Conservation (phyloP, 2,888 invertebrate genomes). For the Cantharis rufa region DNA sequence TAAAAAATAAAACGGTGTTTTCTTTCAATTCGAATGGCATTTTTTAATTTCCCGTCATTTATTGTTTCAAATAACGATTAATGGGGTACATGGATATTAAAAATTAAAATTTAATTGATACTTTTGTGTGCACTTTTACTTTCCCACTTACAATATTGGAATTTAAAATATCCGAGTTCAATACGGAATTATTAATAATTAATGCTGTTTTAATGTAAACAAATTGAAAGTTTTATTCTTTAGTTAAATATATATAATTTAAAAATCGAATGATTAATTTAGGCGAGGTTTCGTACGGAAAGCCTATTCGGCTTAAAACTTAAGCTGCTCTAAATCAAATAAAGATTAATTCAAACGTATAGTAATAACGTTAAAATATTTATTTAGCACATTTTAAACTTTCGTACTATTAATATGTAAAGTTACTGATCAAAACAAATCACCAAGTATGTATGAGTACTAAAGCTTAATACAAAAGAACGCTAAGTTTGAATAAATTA, state of each 20-base stretch:
- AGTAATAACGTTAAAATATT: background rate
- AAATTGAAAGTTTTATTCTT: background rate
- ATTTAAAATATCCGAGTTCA: too few species aligned
- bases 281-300: background rate
- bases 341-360: background rate
- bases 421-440: background rate
- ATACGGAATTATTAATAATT: background rate
- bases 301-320: background rate
- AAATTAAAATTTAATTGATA: background rate
- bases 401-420: background rate
- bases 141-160: background rate
- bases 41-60: background rate
- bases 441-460: background rate
- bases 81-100: background rate
- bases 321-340: background rate
- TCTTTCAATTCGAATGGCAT: background rate
- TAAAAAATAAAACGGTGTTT: background rate
- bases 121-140: background rate
- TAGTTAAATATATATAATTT: background rate
- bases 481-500: constrained; percentile 14
- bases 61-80: background rate
- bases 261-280: background rate
- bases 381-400: background rate
- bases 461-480: constrained; percentile 6
- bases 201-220: background rate